Evolutionary conservation across 1,140 invertebrate genomes (phyloP).

Genomic region (Scaptomyza hsui): DNA sequence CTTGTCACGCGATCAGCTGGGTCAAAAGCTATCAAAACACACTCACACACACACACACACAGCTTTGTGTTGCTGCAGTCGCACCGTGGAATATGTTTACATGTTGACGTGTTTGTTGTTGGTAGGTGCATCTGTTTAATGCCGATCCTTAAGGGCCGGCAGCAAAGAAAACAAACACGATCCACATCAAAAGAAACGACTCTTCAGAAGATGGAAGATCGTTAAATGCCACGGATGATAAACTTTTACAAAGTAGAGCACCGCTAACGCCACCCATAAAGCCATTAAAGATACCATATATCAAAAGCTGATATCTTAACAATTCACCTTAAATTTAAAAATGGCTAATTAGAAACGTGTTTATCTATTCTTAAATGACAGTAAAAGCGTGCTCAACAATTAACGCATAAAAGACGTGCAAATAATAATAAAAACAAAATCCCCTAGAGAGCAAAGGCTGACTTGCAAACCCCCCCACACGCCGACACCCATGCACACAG

Average conservation of each 20-base stretch:
- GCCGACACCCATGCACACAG: background rate
- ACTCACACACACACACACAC: background rate
- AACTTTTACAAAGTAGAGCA: conserved; percentile 2
- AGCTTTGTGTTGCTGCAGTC: conserved; percentile 2
- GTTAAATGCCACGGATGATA: background rate
- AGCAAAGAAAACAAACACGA: background rate
- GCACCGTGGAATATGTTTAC: conserved; percentile 23
- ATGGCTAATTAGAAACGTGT: conserved; percentile 4
- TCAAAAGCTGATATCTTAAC: background rate
- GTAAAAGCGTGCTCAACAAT: conserved; percentile 37
- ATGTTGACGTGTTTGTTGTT: conserved; percentile 13
- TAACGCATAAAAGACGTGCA: conserved; percentile 42
- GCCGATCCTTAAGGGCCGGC: background rate
- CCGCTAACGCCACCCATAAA: background rate
- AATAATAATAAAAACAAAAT: conserved; percentile 39
- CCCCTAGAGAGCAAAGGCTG: background rate
- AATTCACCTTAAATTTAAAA: background rate
- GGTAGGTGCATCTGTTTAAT: conserved; percentile 32
- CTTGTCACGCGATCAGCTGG: conserved; percentile 35
- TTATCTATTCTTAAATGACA: conserved; percentile 36
- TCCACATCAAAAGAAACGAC: background rate
- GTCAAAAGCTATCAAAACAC: conserved; percentile 15
- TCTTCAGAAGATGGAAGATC: background rate
- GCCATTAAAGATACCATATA: conserved; percentile 1
- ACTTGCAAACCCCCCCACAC: background rate